Base-by-base conservation (phyloP, 2,797 vertebrate genomes). In the Manis javanica region DNA sequence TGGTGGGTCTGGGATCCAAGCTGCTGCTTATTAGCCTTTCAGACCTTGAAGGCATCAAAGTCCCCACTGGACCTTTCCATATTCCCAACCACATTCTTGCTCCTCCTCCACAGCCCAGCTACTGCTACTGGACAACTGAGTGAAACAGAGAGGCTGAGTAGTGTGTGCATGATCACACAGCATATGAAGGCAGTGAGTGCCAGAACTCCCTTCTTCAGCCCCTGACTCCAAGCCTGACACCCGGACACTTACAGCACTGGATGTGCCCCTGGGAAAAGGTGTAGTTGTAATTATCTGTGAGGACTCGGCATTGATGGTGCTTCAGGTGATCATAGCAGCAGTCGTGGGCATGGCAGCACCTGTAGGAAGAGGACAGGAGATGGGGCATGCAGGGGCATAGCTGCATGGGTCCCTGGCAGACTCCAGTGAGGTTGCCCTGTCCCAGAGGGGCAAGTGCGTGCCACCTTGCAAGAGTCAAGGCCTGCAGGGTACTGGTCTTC, bases 341-440 rank as follows among this genome's bases (percentile, higher is more conserved):
- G 72, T 98, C 96, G 0, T 97, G 97, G 1, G 16, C 42, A 0
- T 46, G 90, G 26, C 97, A 98, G 95, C 97, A 98, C 96, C 97
- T 98, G 24, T 42, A 15, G 34, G 34, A 88, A 75, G 42, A 81
- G 23, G 24, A 53, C 26, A 11, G 51, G 37, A 46, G 42, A 42
- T 26, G 51, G 29, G 14, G 7, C n/a, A 63, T 71, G 51, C 13
- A 15, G 64, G 68, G 34, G 6, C 74, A 59, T 18, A 3, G 3
- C 24, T 63, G 23, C 26, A 3, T 0, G 18, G 55, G 7, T 7
- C 13, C 19, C 55, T 2, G 4, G 55, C 26, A 0, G 9, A 11
- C 34, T 21, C 3, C 0, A 21, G 34, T 34, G 46, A 46, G 46
- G 46, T 12, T 11, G 46, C 46, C 46, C 42, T 16, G 7, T 19